These are phyloP conservation scores for Drosophila kurseongensis DNA, from an alignment of 1,140 invertebrate genomes.

Conservation along the genomic window DNA sequence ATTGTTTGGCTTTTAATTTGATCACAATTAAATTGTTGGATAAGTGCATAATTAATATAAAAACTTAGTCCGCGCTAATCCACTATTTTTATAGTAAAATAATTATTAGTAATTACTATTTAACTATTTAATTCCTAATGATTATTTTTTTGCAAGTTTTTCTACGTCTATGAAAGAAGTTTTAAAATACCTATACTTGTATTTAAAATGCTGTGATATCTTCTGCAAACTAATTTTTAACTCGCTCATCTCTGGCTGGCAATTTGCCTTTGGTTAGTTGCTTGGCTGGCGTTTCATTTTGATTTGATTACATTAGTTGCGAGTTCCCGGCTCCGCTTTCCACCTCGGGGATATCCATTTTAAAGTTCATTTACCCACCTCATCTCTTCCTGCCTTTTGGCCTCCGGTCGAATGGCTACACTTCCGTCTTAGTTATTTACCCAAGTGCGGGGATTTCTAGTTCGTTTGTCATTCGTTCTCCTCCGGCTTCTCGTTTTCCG, in stretches of 20 bases:
- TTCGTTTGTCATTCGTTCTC: constrained; percentile 71
- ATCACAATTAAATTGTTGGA: too few relatives aligned
- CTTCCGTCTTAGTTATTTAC: constrained; percentile 77
- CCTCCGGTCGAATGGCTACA: constrained; percentile 60
- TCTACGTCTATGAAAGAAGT: background rate
- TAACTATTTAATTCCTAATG: too few relatives aligned
- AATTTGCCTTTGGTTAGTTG: constrained; percentile 67
- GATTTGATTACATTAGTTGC: constrained; percentile 79
- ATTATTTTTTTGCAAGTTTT: too few relatives aligned
- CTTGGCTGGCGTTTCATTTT: constrained; percentile 65
- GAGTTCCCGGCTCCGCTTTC: constrained; percentile 19
- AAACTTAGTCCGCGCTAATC: too few relatives aligned
- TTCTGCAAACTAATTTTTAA: background rate
- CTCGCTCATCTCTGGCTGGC: constrained; percentile 21
- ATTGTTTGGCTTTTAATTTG: too few relatives aligned
- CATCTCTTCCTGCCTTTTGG: constrained; percentile 4
- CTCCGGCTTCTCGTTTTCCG: constrained; percentile 7
- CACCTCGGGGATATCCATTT: constrained; percentile 57
- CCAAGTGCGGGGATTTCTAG: constrained; percentile 78
- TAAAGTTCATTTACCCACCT: constrained; percentile 78
- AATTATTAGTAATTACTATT: too few relatives aligned
- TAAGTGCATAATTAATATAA: too few relatives aligned
- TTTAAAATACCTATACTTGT: background rate
- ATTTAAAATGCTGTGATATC: background rate
- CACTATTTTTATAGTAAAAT: too few relatives aligned